phyloP scores from a whole-genome alignment of 2,888 invertebrate genomes.

The Zaprionus obscuricornis region DNA sequence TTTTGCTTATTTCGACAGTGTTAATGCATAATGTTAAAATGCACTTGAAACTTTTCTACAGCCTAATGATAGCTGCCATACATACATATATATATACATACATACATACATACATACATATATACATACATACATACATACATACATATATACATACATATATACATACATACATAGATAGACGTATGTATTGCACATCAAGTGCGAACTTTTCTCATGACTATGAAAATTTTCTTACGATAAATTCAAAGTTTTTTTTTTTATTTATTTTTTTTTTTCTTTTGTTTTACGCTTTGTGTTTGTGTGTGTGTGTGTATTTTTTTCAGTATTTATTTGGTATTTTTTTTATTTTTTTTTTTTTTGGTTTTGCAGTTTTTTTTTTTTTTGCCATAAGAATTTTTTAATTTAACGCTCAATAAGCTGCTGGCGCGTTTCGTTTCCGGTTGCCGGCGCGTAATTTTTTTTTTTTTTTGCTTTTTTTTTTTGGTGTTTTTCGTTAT shows the following conservation, averaged over 20 bases:
- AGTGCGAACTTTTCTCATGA: too few relatives aligned
- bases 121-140: background rate
- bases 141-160: background rate
- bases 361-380: slow-evolving; percentile 28
- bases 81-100: too few relatives aligned
- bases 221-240: too few relatives aligned
- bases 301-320: background rate
- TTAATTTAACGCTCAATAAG: slow-evolving; percentile 80
- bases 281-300: background rate
- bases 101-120: too few relatives aligned
- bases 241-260: too few relatives aligned
- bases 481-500: slow-evolving; percentile 10
- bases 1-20: too few relatives aligned
- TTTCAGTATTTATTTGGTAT: slow-evolving; percentile 2
- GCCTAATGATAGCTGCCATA: too few relatives aligned
- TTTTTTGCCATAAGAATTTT: slow-evolving; percentile 65
- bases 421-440: slow-evolving; percentile 64
- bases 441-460: slow-evolving; percentile 39
- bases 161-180: too few relatives aligned
- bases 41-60: too few relatives aligned
- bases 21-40: too few relatives aligned
- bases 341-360: slow-evolving; percentile 24
- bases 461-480: slow-evolving; percentile 12
- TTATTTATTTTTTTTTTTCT: too few relatives aligned
- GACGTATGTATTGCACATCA: too few relatives aligned